phyloP scores from a whole-genome alignment of 1,140 invertebrate species.

The Coenobita brevimanus region DNA sequence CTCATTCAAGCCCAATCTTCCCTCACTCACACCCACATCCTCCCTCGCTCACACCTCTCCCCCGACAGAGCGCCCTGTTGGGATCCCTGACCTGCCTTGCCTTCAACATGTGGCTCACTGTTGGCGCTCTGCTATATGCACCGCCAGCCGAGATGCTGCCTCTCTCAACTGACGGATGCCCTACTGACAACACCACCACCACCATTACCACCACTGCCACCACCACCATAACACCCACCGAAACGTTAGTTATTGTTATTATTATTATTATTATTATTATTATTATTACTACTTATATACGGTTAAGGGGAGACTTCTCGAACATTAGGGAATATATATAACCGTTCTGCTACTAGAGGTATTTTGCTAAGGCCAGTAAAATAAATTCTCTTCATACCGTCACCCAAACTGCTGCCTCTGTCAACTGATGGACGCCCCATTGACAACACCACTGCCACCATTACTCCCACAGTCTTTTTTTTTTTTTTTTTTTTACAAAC shows the following conservation, averaged over 20 bases:
- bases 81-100: background rate
- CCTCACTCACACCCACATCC: background rate
- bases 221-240: background rate
- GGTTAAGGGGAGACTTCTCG: background rate
- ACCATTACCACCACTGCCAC: background rate
- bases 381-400: background rate
- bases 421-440: conserved; percentile 7
- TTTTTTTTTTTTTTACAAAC: no score
- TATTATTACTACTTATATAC: background rate
- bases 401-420: conserved; percentile 9
- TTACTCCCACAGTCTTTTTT: background rate
- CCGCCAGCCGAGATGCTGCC: conserved; percentile 22
- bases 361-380: background rate
- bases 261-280: background rate
- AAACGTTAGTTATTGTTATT: background rate
- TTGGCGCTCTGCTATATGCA: conserved; percentile 40
- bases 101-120: conserved; percentile 33
- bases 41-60: background rate
- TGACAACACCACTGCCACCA: background rate
- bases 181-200: background rate
- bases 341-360: background rate
- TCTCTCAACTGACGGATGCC: conserved; percentile 24
- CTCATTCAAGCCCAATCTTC: background rate
- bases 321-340: background rate
- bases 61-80: conserved; percentile 18